phyloP scores from a whole-genome alignment of 2,797 vertebrate species.

The Limosa lapponica region DNA sequence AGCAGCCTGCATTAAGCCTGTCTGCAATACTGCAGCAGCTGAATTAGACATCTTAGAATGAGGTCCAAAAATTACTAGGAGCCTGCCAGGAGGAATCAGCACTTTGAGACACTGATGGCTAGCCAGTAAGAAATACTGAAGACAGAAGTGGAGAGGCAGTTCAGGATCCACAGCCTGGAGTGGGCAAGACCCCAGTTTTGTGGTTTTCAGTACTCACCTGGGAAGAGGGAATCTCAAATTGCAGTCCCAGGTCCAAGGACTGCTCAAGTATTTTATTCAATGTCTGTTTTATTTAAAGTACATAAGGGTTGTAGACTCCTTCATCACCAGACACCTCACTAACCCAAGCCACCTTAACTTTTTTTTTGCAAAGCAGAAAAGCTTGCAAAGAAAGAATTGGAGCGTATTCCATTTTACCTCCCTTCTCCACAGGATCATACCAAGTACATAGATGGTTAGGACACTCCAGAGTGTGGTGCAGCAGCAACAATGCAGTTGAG shows the following conservation, averaged over 20 bases:
- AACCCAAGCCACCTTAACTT: not conserved
- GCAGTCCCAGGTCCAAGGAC: not conserved
- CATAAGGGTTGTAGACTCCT: not conserved
- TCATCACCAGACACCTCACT: not conserved
- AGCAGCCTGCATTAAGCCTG: not conserved
- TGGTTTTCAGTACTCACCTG: not conserved
- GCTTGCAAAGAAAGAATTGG: not conserved
- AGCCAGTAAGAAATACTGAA: not conserved
- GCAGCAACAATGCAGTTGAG: not conserved
- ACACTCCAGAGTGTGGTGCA: not conserved
- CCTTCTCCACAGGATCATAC: not conserved
- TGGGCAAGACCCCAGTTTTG: not conserved
- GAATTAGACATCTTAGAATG: not conserved
- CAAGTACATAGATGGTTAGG: not conserved
- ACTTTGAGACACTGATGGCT: not conserved
- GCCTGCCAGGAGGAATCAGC: not conserved
- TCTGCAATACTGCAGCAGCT: not conserved
- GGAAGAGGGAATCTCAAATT: not conserved
- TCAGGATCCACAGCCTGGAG: not conserved
- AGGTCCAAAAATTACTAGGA: not conserved
- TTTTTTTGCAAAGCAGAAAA: not conserved
- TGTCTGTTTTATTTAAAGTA: not conserved
- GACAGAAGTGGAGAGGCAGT: not conserved
- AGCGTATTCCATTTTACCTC: not conserved
- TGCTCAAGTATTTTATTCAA: not conserved